phyloP scores from a whole-genome alignment of 1,140 invertebrate species.

The Anoplolepis gracilipes region DNA sequence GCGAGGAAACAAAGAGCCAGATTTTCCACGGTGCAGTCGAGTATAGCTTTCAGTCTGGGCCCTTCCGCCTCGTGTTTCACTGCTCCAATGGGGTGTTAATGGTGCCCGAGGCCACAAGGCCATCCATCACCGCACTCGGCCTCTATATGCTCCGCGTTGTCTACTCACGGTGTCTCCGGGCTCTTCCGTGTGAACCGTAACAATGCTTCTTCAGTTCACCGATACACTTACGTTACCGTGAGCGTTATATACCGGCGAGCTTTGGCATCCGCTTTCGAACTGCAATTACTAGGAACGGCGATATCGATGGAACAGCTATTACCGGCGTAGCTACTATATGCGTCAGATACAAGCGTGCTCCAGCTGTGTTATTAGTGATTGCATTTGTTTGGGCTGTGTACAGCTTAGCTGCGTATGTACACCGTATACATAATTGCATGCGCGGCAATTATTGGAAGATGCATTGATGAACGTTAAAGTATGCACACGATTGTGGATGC shows the following conservation, averaged over 20 bases:
- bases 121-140: slow-evolving; percentile 75
- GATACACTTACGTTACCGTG: slow-evolving; percentile 64
- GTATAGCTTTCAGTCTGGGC: slow-evolving; percentile 57
- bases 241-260: slow-evolving; percentile 39
- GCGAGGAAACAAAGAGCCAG: slow-evolving; percentile 61
- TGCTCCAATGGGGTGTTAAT: slow-evolving; percentile 75
- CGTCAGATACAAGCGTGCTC: slow-evolving; percentile 37
- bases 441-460: slow-evolving; percentile 48
- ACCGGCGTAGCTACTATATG: slow-evolving; percentile 27
- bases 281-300: slow-evolving; percentile 51
- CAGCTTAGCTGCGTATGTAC: slow-evolving; percentile 39
- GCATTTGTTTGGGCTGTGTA: slow-evolving; percentile 49
- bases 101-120: slow-evolving; percentile 73
- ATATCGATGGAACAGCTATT: slow-evolving; percentile 59
- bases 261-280: slow-evolving; percentile 47
- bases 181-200: slow-evolving; percentile 64
- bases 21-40: slow-evolving; percentile 70
- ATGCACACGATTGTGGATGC: neutral
- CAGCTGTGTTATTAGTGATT: slow-evolving; percentile 48
- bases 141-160: slow-evolving; percentile 71
- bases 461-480: slow-evolving; percentile 25
- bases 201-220: slow-evolving; percentile 72
- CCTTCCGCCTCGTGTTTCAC: slow-evolving; percentile 65
- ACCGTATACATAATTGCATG: slow-evolving; percentile 35
- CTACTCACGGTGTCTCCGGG: slow-evolving; percentile 69